phyloP scores from a whole-genome alignment of 2,797 vertebrate genomes.

The Danio tinwini region DNA sequence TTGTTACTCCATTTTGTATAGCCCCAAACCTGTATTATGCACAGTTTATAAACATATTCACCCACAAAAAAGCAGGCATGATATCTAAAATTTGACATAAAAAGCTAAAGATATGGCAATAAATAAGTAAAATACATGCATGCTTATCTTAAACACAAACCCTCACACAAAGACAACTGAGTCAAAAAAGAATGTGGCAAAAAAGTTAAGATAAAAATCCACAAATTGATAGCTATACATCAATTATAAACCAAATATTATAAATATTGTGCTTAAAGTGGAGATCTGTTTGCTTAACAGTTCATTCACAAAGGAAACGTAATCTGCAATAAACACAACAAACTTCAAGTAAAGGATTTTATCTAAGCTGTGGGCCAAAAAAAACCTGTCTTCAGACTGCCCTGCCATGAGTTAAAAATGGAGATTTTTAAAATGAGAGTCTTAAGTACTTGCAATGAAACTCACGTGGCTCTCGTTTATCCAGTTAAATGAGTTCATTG shows the following conservation, averaged over 20 bases:
- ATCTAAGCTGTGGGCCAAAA: constrained; percentile 32
- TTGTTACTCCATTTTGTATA: constrained; percentile 12
- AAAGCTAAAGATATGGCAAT: constrained; percentile 53
- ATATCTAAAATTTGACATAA: constrained; percentile 52
- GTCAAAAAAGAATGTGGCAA: constrained; percentile 65
- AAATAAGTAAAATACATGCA: constrained; percentile 74
- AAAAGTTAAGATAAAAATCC: constrained; percentile 63
- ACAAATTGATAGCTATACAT: constrained; percentile 67
- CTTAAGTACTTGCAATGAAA: background rate
- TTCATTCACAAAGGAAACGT: constrained; percentile 52
- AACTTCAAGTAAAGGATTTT: constrained; percentile 51
- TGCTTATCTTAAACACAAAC: constrained; percentile 72
- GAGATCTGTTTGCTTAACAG: constrained; percentile 61
- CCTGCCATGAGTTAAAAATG: constrained; percentile 29
- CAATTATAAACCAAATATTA: constrained; percentile 64
- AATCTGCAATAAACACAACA: constrained; percentile 50
- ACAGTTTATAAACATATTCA: constrained; percentile 46
- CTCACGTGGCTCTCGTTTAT: constrained; percentile 17
- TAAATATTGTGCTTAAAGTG: constrained; percentile 73
- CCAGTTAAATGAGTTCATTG: constrained; percentile 21
- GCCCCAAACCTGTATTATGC: constrained; percentile 24
- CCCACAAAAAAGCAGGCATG: constrained; percentile 52
- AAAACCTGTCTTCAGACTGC: constrained; percentile 12
- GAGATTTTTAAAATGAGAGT: background rate
- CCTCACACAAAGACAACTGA: constrained; percentile 74